Percentiles rank a stretch among this genome's conserved stretches.
These are phyloP conservation scores for Apus apus DNA, from an alignment of 2,113 vertebrate species.

Conservation along the genomic window DNA sequence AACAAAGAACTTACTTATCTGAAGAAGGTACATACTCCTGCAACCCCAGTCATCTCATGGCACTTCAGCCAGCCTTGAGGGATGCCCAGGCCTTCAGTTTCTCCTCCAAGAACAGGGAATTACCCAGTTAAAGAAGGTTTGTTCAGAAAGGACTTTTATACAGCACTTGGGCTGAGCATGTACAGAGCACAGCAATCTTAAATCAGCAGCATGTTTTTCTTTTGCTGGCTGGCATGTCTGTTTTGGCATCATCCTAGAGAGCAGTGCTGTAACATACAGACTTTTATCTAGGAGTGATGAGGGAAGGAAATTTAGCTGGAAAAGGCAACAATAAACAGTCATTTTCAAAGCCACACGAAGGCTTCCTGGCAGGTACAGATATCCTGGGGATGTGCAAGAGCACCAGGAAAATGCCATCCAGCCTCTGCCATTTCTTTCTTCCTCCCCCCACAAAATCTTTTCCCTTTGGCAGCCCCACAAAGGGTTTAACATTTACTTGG, in stretches of 20 bases:
- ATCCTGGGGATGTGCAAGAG: slow-evolving; percentile 10
- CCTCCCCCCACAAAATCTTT: slow-evolving; percentile 1
- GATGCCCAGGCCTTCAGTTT: not conserved
- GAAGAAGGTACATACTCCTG: fast-evolving
- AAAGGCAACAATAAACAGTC: not conserved
- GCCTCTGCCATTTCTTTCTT: slow-evolving; percentile 2
- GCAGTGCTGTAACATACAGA: not conserved
- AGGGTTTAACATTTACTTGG: slow-evolving; percentile 41
- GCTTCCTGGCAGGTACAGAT: not conserved
- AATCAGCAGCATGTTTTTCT: not conserved
- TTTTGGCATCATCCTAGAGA: not conserved
- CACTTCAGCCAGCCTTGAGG: not conserved
- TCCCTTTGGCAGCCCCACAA: slow-evolving; percentile 11
- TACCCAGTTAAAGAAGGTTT: not conserved
- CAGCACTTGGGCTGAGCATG: fast-evolving
- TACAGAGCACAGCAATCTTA: not conserved
- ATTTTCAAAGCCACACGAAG: not conserved
- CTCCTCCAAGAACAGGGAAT: not conserved
- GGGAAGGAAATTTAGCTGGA: slow-evolving; percentile 9
- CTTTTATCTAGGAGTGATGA: not conserved
- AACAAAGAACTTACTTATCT: not conserved
- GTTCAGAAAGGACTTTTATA: not conserved
- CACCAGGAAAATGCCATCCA: slow-evolving; percentile 49
- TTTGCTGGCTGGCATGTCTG: not conserved
- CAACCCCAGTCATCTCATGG: not conserved